Evolutionary conservation across 1,140 invertebrate genomes (phyloP), one percentile per base, ranked within the genome.

Genomic region (Calliopsis andreniformis): DNA sequence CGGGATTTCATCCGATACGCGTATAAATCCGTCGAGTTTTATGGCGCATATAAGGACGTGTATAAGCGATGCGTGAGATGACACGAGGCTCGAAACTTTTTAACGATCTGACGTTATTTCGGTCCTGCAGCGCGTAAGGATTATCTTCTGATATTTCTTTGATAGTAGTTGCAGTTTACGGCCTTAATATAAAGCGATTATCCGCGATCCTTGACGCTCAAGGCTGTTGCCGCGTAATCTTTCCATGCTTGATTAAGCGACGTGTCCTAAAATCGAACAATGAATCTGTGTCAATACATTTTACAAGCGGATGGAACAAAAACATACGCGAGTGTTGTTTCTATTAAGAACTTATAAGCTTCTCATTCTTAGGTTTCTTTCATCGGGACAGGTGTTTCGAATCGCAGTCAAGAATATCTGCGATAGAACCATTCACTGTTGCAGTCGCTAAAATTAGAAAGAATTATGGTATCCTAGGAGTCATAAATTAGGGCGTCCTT

Each of bases 61-160:
- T 23, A 20, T 56, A 53, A 49, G 12, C n/a, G 28, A 16, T 20
- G 45, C 45, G 35, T 42, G 39, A 53, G 59, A 43, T 20, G 20
- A 43, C 35, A 14, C 47, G 23, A 14, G 16, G 7, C 32, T 51
- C 0, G 23, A 51, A 72, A 62, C 3, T 59, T 70, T 70, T 70
- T 70, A 70, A 70, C 68, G 68, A 70, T 12, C 68, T 2, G 16
- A 23, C 28, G 35, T 45, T 68, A 56, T 12, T 28, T 23, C 35
- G 39, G n/a, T 12, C n/a, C 12, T 18, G n/a, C 25, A 7, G 7
- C 35, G 35, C 35, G 35, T n/a, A 25, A 5, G 55, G 53, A 47
- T 47, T 59, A 59, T 28, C 32, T 23, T 20, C 14, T 25, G 35
- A 61, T 47, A 59, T 39, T 59, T 49, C 28, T 12, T 28, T 49